Evolutionary conservation across 2,888 invertebrate species (phyloP).

Genomic region (Dysmachus trigonus): DNA sequence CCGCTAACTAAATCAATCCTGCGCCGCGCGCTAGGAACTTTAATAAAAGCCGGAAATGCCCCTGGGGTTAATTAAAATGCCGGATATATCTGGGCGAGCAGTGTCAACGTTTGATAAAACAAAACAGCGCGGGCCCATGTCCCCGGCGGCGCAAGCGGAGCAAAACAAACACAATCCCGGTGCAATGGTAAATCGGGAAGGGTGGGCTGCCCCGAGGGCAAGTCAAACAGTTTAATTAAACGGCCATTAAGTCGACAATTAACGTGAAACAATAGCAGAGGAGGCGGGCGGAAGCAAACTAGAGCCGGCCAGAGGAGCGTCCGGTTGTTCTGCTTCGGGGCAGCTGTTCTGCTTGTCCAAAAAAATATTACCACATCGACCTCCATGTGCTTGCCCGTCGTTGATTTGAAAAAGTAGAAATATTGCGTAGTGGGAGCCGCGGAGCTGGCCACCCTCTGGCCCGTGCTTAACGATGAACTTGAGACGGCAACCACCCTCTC

Average conservation of each 20-base stretch:
- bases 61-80: conserved; percentile 35
- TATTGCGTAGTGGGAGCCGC: not conserved
- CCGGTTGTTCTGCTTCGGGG: not conserved
- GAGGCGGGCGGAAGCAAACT: not conserved
- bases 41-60: not conserved
- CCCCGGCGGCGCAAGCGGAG: not conserved
- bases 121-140: not conserved
- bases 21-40: not conserved
- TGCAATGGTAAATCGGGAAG: not conserved
- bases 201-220: conserved; percentile 47
- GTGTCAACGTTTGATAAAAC: conserved; percentile 33
- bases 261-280: conserved; percentile 54
- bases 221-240: conserved; percentile 62
- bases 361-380: not conserved
- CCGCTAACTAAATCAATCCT: not conserved
- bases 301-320: not conserved
- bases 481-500: not conserved
- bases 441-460: not conserved
- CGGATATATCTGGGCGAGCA: conserved; percentile 5
- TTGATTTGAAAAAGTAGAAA: not conserved
- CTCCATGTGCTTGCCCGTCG: not conserved
- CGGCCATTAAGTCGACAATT: conserved; percentile 62
- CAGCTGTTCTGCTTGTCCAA: not conserved
- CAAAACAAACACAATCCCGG: conserved; percentile 3
- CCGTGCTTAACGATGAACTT: not conserved